These are phyloP conservation scores for Microctonus aethiopoides DNA, from an alignment of 2,888 invertebrate genomes.

Conservation along the genomic window DNA sequence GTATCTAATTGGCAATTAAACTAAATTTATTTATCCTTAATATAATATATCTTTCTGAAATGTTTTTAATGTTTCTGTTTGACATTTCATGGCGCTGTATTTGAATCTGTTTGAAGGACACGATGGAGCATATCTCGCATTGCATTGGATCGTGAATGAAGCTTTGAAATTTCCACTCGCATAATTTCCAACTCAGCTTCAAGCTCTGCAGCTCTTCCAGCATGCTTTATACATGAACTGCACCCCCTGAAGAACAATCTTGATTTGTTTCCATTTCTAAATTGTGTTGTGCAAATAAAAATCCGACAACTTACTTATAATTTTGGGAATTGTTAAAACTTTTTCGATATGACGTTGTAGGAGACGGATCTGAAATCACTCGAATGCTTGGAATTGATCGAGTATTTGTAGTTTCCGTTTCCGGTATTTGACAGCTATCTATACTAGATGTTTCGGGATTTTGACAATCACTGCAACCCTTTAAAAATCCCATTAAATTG, in stretches of 20 bases:
- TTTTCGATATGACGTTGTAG: conserved; percentile 24
- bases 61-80: not conserved
- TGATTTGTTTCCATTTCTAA: not conserved
- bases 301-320: conserved; percentile 32
- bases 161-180: conserved; percentile 54
- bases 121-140: conserved; percentile 55
- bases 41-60: no score
- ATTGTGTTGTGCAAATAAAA: not conserved
- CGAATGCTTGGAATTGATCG: conserved; percentile 35
- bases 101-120: conserved; percentile 40
- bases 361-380: conserved; percentile 30
- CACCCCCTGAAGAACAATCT: conserved; percentile 47
- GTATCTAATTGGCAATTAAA: not conserved
- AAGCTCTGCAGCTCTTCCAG: conserved; percentile 41
- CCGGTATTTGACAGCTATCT: conserved; percentile 21
- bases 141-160: conserved; percentile 55
- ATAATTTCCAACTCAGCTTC: conserved; percentile 57
- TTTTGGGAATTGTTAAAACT: conserved; percentile 24
- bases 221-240: conserved; percentile 45
- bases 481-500: conserved; percentile 43
- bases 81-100: not conserved
- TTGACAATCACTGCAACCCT: conserved; percentile 59
- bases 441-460: conserved; percentile 40
- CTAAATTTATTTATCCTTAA: no score
- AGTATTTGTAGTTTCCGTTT: conserved; percentile 15